Conservation (phyloP, 2,797 vertebrate species). For the Acestrorhynchus altus region DNA sequence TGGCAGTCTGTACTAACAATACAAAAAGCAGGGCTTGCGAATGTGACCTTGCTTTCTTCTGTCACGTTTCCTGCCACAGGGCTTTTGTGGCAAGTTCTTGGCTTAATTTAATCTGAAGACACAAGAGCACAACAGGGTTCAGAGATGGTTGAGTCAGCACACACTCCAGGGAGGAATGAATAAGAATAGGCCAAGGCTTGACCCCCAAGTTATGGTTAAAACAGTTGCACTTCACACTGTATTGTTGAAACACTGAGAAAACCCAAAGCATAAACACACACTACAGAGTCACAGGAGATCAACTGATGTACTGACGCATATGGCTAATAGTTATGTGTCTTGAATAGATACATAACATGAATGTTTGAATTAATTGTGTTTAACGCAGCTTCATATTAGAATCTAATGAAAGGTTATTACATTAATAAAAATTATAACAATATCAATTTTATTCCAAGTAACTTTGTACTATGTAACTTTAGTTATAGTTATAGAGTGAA, state of each 20-base stretch:
- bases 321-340: no score
- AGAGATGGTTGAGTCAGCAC: slow-evolving; percentile 41
- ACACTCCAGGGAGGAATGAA: slow-evolving; percentile 28
- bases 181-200: slow-evolving; percentile 6
- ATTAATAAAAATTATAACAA: no score
- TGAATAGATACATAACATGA: no score
- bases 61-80: slow-evolving; percentile 44
- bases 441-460: no score
- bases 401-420: no score
- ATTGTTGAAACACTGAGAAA: neutral
- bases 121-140: slow-evolving; percentile 38
- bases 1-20: slow-evolving; percentile 27
- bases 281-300: neutral
- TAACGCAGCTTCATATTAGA: no score
- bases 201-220: slow-evolving; percentile 12
- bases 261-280: neutral
- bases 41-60: slow-evolving; percentile 42
- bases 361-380: no score
- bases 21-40: slow-evolving; percentile 12
- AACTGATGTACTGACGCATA: neutral
- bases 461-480: no score
- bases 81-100: slow-evolving; percentile 51
- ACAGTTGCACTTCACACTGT: neutral
- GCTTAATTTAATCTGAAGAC: slow-evolving; percentile 56
- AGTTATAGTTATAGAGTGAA: no score